phyloP scores from a whole-genome alignment of 2,113 vertebrate species.

The Menura novaehollandiae region DNA sequence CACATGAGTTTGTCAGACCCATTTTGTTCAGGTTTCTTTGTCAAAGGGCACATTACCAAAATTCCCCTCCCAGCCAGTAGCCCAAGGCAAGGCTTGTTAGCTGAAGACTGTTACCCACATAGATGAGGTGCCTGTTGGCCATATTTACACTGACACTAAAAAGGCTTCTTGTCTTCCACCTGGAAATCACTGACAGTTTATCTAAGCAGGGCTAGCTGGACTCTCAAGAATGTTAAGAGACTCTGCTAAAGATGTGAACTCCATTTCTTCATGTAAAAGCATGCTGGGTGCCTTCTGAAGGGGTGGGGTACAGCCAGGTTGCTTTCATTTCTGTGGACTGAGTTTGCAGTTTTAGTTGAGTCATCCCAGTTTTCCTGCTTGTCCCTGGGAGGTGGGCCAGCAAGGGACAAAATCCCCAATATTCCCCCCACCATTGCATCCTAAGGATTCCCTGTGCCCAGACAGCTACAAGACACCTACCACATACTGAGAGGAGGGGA shows the following conservation, averaged over 20 bases:
- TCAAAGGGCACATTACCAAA: neutral
- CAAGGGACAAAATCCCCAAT: neutral
- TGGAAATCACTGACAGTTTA: neutral
- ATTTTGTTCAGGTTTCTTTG: neutral
- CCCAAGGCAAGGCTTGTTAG: neutral
- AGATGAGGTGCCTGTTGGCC: neutral
- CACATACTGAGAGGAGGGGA: constrained; percentile 49
- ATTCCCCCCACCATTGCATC: neutral
- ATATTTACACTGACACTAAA: neutral
- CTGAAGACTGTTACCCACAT: neutral
- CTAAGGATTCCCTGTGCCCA: neutral
- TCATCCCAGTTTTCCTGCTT: neutral
- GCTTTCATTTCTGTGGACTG: neutral
- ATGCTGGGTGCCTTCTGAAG: neutral
- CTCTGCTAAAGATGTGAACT: neutral
- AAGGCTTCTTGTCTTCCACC: neutral
- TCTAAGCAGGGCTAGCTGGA: neutral
- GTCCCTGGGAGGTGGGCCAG: neutral
- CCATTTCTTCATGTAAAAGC: neutral
- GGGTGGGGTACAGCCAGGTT: neutral
- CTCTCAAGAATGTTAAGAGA: neutral
- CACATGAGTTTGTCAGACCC: neutral
- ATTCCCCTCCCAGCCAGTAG: neutral
- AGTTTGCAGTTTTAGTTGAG: neutral
- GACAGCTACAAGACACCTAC: neutral